Percentiles rank a stretch among this genome's conserved stretches.
Evolutionary conservation across 1,140 invertebrate species (phyloP).

Genomic region (Diuraphis noxia): DNA sequence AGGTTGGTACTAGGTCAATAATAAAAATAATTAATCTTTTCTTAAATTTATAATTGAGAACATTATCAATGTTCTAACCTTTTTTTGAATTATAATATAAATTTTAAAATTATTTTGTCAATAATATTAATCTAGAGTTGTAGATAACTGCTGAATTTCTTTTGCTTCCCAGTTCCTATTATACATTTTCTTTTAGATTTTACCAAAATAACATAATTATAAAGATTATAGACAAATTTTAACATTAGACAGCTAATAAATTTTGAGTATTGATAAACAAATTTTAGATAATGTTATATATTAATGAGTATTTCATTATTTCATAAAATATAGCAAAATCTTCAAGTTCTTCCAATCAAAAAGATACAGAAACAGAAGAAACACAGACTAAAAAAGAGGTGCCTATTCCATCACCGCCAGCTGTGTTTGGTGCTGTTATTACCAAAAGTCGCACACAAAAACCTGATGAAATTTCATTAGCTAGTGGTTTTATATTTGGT

Average conservation of each 20-base stretch:
- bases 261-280: background rate
- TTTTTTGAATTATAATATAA: no score
- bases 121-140: background rate
- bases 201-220: background rate
- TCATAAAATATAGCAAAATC: constrained; percentile 11
- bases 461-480: constrained; percentile 38
- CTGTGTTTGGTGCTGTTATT: constrained; percentile 41
- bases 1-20: background rate
- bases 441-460: constrained; percentile 33
- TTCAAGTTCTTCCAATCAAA: constrained; percentile 14
- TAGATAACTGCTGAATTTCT: background rate
- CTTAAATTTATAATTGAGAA: background rate
- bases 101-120: background rate
- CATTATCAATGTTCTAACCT: no score
- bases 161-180: background rate
- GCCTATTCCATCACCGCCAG: constrained; percentile 32
- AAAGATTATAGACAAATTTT: no score
- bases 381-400: background rate
- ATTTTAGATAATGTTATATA: background rate
- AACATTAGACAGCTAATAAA: background rate
- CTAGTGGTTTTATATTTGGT: constrained; percentile 80
- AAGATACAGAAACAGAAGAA: background rate
- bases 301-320: background rate
- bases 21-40: background rate
- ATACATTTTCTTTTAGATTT: background rate